Evolutionary conservation across 2,888 invertebrate species (phyloP), one percentile per base, ranked within the genome.

Genomic region (Lepas anatifera): DNA sequence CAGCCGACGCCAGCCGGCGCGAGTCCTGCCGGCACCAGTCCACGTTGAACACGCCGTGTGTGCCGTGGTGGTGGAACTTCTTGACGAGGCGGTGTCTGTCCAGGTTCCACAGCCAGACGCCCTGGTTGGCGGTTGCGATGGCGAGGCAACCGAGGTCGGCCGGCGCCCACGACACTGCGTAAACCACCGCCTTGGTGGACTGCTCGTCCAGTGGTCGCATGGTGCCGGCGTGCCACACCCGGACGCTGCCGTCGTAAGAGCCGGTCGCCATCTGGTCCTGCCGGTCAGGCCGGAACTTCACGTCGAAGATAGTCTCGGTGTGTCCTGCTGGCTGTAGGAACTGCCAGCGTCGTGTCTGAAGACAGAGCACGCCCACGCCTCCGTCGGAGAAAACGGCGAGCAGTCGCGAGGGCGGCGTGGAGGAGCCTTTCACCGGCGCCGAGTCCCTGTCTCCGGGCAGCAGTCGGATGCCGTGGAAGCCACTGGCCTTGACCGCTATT

Each of bases 281-380:
- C 72, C 79, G 76, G 67, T 78, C 76, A 6, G 81, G 81, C 67
- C 78, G 77, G 73, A 81, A 81, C 73, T 79, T 78, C 73, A 81
- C 81, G 75, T 81, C 81, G 77, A 81, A 81, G 68, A 81, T 80
- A 0, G 81, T 81, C 74, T 81, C 81, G 52, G 79, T 76, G 72
- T 81, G 81, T 39, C 80, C 81, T 80, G 63, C 18, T 22, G 18
- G 22, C 37, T 64, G 63, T 3, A 35, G 37, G n/a, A 80, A 81
- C 67, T 77, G 77, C 81, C 81, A 81, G 48, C 78, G 78, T 52
- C 78, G 75, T 67, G 75, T 75, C 22, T 77, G 77, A 16, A 81
- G 75, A 70, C 80, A 78, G 73, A 81, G 81, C 4, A 81, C 75
- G 1, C 81, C 81, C 10, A 81, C 77, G 1, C 81, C 81, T 6